A percentile compares a stretch with the other conserved stretches of the same genome.
Evolutionary conservation across 2,888 invertebrate genomes (phyloP).

Genomic region (Amorpha juglandis): DNA sequence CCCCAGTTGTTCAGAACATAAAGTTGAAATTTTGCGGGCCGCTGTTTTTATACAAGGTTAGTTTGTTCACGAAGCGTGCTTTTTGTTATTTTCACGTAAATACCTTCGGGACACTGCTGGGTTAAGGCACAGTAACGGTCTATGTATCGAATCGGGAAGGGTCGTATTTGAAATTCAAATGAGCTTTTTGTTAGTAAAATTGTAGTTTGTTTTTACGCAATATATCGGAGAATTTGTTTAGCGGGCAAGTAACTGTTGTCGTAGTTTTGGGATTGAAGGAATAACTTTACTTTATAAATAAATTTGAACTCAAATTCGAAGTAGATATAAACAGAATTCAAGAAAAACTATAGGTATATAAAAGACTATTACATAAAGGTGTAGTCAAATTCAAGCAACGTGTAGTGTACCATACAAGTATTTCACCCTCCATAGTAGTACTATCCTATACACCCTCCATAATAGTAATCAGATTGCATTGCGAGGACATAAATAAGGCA

Average conservation of each 20-base stretch:
- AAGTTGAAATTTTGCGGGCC: conserved; percentile 52
- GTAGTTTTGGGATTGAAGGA: neutral
- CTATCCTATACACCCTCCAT: too few relatives aligned
- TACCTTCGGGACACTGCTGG: conserved; percentile 41
- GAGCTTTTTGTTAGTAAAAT: conserved; percentile 6
- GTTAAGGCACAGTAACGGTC: too few relatives aligned
- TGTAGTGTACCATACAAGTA: too few relatives aligned
- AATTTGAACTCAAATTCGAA: too few relatives aligned
- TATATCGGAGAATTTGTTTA: neutral
- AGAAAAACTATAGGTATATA: too few relatives aligned
- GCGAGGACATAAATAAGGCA: too few relatives aligned
- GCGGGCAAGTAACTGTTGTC: neutral
- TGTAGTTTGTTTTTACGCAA: conserved; percentile 15
- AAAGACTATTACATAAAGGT: too few relatives aligned
- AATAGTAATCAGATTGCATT: too few relatives aligned
- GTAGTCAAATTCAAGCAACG: too few relatives aligned
- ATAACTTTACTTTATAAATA: neutral
- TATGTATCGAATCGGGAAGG: neutral
- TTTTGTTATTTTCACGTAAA: conserved; percentile 62
- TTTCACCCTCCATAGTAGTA: too few relatives aligned
- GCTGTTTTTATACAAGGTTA: conserved; percentile 46
- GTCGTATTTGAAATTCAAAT: conserved; percentile 21
- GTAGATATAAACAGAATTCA: too few relatives aligned
- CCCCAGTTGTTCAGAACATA: conserved; percentile 46
- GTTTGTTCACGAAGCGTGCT: conserved; percentile 49